Conservation (phyloP, 2,888 invertebrate species). For the Morinoia aosen region DNA sequence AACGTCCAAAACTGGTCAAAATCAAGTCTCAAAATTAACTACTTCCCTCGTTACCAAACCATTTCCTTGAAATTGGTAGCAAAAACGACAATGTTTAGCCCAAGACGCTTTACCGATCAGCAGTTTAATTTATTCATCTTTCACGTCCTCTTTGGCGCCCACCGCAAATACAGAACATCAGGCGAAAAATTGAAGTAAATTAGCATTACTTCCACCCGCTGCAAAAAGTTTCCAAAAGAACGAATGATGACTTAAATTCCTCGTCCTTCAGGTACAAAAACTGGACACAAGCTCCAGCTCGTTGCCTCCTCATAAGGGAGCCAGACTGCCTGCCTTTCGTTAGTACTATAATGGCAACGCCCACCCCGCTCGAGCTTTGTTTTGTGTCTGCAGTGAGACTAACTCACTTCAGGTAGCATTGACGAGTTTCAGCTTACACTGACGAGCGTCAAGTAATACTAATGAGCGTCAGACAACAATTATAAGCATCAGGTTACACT, state of each 20-base stretch:
- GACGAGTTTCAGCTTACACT: not conserved
- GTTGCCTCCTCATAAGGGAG: not conserved
- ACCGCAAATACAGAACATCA: not conserved
- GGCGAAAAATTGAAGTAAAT: not conserved
- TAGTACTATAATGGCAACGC: not conserved
- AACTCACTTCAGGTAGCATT: too few species aligned
- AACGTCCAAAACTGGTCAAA: not conserved
- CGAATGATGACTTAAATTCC: not conserved
- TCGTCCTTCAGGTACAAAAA: not conserved
- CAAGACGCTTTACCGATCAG: too few species aligned
- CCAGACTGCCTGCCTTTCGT: not conserved
- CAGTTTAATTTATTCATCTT: too few species aligned
- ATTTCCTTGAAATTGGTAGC: too few species aligned
- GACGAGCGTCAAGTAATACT: too few species aligned
- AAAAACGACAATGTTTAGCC: too few species aligned
- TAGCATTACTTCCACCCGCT: not conserved
- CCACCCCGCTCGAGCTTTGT: not conserved
- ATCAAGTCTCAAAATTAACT: too few species aligned
- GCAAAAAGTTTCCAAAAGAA: not conserved
- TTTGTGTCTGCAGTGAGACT: too few species aligned
- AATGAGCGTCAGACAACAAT: too few species aligned
- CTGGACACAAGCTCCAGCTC: not conserved
- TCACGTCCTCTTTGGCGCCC: not conserved
- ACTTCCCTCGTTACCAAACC: too few species aligned
- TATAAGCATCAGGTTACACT: too few species aligned